Evolutionary conservation across 2,888 invertebrate species (phyloP), one percentile per base, ranked within the genome.

Genomic region (Leptopilina syphax): DNA sequence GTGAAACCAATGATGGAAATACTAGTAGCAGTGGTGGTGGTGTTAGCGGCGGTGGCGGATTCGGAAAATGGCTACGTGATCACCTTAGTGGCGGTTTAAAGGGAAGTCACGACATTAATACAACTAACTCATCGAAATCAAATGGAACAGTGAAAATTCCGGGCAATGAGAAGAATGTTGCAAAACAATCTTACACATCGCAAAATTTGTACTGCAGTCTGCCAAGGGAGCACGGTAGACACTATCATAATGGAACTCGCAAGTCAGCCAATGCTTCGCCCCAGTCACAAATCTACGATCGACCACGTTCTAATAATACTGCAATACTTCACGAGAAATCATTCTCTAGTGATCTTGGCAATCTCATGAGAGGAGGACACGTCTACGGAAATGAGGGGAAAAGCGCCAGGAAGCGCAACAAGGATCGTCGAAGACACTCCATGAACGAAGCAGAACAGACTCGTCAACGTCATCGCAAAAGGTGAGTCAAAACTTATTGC

Each of bases 51-150:
- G 18, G 18, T 18, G 18, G 18, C 18, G 18, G 18, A 18, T 89
- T 91, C 76, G 91, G 91, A 12, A 91, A 90, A 83, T 91, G 91
- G 91, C 78, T 91, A n/a, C 87, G 91, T 7, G 91, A 91, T 27
- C 91, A 91, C 85, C 83, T 91, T 65, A 88, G 89, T 24, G 90
- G 90, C 34, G 88, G 77, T 82, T 85, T 24, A 79, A 84, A 81
- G 68, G 76, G 79, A 47, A 82, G 65, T 27, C 81, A 82, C 65
- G 60, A 79, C 12, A 70, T 80, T 10, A 78, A n/a, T 34, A 57
- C 80, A 76, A 80, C 78, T 44, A 63, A 54, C 65, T 70, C 70
- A n/a, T n/a, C 65, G n/a, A 79, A 79, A 57, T 60, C 77, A 1
- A 80, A 63, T 41, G 63, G 78, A 27, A 80, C 76, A 6, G 63